These are phyloP conservation scores for Pseudococcus viburni DNA, from an alignment of 2,888 invertebrate genomes.

Conservation along the genomic window DNA sequence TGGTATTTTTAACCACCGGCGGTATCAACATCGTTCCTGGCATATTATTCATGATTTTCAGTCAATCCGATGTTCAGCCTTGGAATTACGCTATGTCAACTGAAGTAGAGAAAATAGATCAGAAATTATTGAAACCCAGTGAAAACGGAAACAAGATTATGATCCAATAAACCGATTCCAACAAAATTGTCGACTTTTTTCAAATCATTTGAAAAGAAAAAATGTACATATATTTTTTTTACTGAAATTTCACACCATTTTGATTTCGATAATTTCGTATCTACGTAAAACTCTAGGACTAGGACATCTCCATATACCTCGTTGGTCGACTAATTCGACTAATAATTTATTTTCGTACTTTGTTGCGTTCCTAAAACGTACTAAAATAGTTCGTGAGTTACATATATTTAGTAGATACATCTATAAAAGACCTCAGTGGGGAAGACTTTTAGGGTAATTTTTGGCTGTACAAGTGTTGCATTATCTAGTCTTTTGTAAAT, in stretches of 20 bases:
- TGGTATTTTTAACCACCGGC: constrained; percentile 76
- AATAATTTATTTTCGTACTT: background rate
- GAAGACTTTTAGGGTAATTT: background rate
- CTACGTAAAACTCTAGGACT: background rate
- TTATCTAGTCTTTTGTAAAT: constrained; percentile 15
- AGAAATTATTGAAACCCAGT: constrained; percentile 4
- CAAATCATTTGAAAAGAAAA: background rate
- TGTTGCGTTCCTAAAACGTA: background rate
- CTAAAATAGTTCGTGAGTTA: background rate
- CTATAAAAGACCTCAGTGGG: background rate
- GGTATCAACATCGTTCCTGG: constrained; percentile 74
- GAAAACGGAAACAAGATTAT: constrained; percentile 15
- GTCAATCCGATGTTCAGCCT: constrained; percentile 75
- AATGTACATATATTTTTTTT: background rate
- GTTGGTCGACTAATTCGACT: background rate
- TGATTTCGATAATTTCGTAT: background rate
- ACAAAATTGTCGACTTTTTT: too few relatives aligned
- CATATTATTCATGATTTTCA: constrained; percentile 74
- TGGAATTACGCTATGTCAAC: constrained; percentile 73
- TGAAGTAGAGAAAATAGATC: background rate
- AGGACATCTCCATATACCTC: background rate
- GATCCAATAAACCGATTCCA: background rate
- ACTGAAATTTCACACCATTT: background rate
- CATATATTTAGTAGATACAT: too few relatives aligned
- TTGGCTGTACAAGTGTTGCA: background rate